A percentile compares a stretch with the other conserved stretches of the same genome.
Conservation (phyloP, 2,888 invertebrate species). For the Hedychridium roseum region DNA sequence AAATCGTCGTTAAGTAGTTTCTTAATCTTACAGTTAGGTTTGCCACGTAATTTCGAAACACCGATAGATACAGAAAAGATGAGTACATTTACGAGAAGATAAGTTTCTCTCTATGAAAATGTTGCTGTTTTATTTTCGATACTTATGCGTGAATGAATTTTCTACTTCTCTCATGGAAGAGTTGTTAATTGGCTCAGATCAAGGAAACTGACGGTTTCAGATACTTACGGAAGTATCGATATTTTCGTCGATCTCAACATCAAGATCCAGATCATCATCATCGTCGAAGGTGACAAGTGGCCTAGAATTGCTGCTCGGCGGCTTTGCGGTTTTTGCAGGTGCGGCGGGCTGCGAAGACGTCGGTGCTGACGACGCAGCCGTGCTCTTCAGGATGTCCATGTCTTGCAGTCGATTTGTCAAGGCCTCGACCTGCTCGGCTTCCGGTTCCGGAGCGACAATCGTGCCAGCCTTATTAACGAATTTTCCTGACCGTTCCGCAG, state of each 20-base stretch:
- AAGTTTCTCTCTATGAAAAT: no score
- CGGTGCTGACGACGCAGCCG: conserved; percentile 16
- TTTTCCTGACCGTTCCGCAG: conserved; percentile 68
- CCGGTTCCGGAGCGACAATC: conserved; percentile 1
- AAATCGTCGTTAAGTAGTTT: no score
- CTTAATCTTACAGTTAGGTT: no score
- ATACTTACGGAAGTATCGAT: conserved; percentile 77
- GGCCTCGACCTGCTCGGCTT: conserved; percentile 27
- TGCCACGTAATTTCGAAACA: no score
- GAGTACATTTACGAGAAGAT: no score
- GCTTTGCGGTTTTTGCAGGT: conserved; percentile 36
- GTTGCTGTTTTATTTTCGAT: no score
- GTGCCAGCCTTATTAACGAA: conserved; percentile 52
- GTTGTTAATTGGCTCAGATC: no score
- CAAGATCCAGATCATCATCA: conserved; percentile 82
- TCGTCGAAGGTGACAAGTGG: conserved; percentile 62
- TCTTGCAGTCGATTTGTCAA: conserved; percentile 45
- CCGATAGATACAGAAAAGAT: no score
- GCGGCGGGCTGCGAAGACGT: conserved; percentile 4
- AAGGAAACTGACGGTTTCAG: not conserved
- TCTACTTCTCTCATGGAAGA: no score
- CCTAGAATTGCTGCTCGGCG: conserved; percentile 46
- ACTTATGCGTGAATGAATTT: no score
- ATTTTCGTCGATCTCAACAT: conserved; percentile 84
- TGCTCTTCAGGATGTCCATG: conserved; percentile 36